Conservation (phyloP, 2,797 vertebrate genomes). For the Todus mexicanus region DNA sequence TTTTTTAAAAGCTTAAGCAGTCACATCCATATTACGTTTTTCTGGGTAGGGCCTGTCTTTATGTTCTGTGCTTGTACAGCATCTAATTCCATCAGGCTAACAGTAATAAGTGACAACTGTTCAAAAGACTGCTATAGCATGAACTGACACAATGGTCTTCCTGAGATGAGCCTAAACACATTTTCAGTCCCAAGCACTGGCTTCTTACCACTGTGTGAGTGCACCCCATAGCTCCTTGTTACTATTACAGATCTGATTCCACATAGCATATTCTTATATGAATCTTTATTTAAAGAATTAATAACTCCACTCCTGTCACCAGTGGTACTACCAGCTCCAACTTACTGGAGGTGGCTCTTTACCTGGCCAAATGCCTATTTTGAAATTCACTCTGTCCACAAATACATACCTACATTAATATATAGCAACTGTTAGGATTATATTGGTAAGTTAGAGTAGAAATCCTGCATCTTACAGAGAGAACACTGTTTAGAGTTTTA, state of each 20-base stretch:
- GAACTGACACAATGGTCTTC: background rate
- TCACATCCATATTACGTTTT: slow-evolving; percentile 34
- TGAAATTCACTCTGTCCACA: background rate
- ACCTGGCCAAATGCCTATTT: background rate
- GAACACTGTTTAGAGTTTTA: background rate
- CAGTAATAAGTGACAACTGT: slow-evolving; percentile 41
- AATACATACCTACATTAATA: background rate
- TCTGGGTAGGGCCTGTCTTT: slow-evolving; percentile 11
- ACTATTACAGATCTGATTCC: background rate
- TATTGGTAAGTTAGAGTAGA: background rate
- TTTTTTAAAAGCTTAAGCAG: slow-evolving; percentile 9
- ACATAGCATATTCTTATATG: background rate
- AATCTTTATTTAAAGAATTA: background rate
- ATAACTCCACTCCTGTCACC: background rate
- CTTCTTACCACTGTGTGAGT: background rate
- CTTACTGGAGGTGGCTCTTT: background rate
- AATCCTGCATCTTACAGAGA: background rate
- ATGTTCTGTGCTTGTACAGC: slow-evolving; percentile 18
- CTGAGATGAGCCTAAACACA: background rate
- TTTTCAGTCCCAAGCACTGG: background rate
- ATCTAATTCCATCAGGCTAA: slow-evolving; percentile 25
- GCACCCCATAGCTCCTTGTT: background rate
- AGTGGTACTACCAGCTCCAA: background rate
- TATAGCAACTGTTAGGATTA: background rate
- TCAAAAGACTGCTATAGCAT: background rate